Evolutionary conservation across 2,797 vertebrate genomes (phyloP).

Genomic region (Oceanodroma leucorhoa): DNA sequence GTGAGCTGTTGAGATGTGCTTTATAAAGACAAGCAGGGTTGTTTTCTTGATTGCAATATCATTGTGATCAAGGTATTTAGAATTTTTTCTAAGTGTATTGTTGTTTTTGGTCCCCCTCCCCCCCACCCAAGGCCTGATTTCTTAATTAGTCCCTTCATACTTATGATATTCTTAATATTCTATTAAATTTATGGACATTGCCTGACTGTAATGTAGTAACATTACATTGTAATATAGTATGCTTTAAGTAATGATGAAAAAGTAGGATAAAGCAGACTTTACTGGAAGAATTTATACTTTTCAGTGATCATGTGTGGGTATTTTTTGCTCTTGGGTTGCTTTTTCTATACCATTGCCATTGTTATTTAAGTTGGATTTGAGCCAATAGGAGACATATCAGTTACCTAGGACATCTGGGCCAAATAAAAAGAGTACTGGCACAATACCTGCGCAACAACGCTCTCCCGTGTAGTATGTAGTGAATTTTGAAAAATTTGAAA

Average conservation of each 20-base stretch:
- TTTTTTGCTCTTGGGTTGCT: neutral
- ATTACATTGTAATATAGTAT: neutral
- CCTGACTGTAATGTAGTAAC: neutral
- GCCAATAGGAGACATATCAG: neutral
- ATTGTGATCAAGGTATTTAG: neutral
- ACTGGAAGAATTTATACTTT: neutral
- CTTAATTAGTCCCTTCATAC: neutral
- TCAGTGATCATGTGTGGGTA: neutral
- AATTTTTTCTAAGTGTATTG: neutral
- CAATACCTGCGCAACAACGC: accelerated
- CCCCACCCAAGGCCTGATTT: neutral
- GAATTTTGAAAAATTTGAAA: neutral
- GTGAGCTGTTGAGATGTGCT: neutral
- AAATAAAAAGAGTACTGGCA: neutral
- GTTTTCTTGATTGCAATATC: neutral
- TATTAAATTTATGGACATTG: neutral
- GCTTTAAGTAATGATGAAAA: neutral
- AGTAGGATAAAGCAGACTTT: neutral
- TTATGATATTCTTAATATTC: neutral
- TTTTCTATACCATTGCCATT: neutral
- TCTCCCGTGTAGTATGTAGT: neutral
- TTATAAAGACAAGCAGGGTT: neutral
- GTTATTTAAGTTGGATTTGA: neutral
- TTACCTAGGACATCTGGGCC: neutral
- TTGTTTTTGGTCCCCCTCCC: too few relatives aligned